Evolutionary conservation across 1,140 invertebrate genomes (phyloP), one percentile per base, ranked within the genome.

Genomic region (Oncopodura yosiiana): DNA sequence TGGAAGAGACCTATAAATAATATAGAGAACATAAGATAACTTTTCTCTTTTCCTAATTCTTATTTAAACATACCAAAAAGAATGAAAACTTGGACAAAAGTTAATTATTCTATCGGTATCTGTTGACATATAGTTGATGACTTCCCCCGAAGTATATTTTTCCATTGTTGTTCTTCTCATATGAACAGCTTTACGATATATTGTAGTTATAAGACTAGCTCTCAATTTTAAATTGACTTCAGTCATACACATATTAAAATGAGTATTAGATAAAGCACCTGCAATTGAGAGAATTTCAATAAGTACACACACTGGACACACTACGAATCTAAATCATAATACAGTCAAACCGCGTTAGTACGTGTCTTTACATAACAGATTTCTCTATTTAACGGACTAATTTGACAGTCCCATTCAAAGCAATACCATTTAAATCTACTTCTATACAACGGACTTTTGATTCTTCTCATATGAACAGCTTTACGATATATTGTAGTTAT

Each of bases 51-150:
- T n/a, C n/a, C 97, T 84, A 70, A n/a, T n/a, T n/a, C n/a, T n/a
- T n/a, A n/a, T n/a, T n/a, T n/a, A n/a, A n/a, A n/a, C n/a, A n/a
- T 90, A 94, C 94, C 95, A 98, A 60, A 96, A 78, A 14, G 87
- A 81, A 74, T 98, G 94, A 70, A 99, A 94, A 72, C 88, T 94
- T 1, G 87, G 82, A 73, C 89, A 94, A 34, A 93, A 88, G 71
- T 96, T 97, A 0, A 94, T 83, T 60, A 99, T 89, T 46, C 55
- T n/a, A 34, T 49, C 51, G 0, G 84, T 84, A 70, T 99, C 95
- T 1, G 89, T 94, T 27, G 89, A 95, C 84, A 98, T 94, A 63
- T 93, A 90, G 73, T 98, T 99, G 0, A 95, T 80, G 24, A 98
- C 84, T 75, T 96, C 86, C 1, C 91, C 90, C 58, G 81, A 75